Conservation (phyloP, 2,888 invertebrate species). For the Drosophila borborema region DNA sequence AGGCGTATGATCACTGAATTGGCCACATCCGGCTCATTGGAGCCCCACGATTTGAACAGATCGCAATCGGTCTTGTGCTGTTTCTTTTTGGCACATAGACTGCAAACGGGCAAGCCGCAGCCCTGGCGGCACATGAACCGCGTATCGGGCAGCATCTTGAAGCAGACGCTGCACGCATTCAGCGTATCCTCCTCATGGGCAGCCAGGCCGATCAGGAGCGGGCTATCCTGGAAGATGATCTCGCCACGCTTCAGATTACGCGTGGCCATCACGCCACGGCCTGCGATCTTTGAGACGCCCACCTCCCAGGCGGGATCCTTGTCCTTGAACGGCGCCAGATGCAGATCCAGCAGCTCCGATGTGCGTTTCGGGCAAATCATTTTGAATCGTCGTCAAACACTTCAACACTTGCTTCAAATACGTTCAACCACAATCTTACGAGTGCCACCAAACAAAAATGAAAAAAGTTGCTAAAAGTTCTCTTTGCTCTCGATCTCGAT, state of each 20-base stretch:
- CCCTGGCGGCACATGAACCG: constrained; percentile 87
- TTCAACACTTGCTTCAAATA: constrained; percentile 3
- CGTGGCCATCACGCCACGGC: constrained; percentile 90
- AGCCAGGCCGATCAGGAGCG: constrained; percentile 90
- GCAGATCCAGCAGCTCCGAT: constrained; percentile 79
- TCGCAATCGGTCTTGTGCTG: constrained; percentile 89
- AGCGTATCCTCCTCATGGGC: constrained; percentile 86
- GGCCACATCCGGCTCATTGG: constrained; percentile 85
- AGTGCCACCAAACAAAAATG: constrained; percentile 36
- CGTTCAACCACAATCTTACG: constrained; percentile 13
- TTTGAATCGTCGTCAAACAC: constrained; percentile 1
- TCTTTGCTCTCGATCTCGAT: not conserved
- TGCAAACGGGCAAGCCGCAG: constrained; percentile 90
- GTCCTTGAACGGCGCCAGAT: constrained; percentile 82
- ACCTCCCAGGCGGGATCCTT: constrained; percentile 87
- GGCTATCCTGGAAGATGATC: constrained; percentile 90
- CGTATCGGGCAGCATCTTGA: constrained; percentile 85
- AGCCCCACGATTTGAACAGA: constrained; percentile 87
- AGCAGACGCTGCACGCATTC: constrained; percentile 89
- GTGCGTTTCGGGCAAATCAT: constrained; percentile 84
- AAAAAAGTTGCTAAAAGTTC: constrained; percentile 21
- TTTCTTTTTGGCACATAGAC: constrained; percentile 87
- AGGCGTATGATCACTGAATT: constrained; percentile 82
- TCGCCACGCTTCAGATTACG: constrained; percentile 89
- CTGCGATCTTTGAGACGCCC: constrained; percentile 87